Percentiles rank a stretch among this genome's conserved stretches.
These are phyloP conservation scores for Ondatra zibethicus DNA, from an alignment of 2,113 vertebrate genomes.

Conservation along the genomic window DNA sequence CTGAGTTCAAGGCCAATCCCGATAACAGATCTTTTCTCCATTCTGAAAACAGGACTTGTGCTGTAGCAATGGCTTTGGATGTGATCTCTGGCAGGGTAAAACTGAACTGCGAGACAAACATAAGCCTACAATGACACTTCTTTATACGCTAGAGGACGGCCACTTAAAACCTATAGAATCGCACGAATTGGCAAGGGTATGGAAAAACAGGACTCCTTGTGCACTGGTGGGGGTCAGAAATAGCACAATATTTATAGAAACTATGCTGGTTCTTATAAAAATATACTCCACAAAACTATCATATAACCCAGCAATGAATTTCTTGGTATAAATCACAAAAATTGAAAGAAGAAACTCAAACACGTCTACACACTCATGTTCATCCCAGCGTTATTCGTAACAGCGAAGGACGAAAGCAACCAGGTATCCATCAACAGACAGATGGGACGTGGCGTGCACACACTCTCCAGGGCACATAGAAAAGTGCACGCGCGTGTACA, in stretches of 20 bases:
- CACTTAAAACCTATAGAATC: not conserved
- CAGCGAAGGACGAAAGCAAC: not conserved
- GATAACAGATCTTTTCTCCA: not conserved
- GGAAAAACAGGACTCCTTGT: not conserved
- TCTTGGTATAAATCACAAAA: not conserved
- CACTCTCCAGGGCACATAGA: not conserved
- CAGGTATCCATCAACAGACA: not conserved
- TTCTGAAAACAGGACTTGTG: not conserved
- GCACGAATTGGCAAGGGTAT: not conserved
- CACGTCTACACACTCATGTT: not conserved
- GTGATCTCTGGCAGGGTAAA: too few species aligned
- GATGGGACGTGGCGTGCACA: not conserved
- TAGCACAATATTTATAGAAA: not conserved
- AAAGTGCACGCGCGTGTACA: fast-evolving
- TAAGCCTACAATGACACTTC: not conserved
- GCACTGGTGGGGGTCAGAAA: not conserved
- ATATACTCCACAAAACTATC: constrained; percentile 9
- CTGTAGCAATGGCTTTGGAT: not conserved
- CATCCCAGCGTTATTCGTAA: constrained; percentile 6
- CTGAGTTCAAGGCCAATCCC: not conserved
- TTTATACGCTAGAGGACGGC: not conserved
- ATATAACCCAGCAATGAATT: not conserved
- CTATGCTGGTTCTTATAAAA: not conserved
- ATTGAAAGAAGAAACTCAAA: constrained; percentile 10
- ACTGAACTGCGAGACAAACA: not conserved